These are phyloP conservation scores for Cydia splendana DNA, from an alignment of 1,140 invertebrate genomes.

Conservation along the genomic window DNA sequence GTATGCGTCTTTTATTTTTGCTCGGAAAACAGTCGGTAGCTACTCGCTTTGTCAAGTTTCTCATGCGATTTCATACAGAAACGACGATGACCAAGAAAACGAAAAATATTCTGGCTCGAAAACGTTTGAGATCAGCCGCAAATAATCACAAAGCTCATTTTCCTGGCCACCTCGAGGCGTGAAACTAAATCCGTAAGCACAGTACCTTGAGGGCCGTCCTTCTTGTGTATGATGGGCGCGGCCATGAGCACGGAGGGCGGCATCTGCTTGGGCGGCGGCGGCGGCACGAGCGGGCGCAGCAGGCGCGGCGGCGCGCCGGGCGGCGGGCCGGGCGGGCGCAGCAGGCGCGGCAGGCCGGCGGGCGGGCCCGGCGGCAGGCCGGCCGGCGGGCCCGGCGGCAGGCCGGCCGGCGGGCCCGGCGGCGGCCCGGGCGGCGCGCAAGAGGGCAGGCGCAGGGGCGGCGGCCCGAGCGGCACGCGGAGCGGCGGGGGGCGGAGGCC, in stretches of 20 bases:
- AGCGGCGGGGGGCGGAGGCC: slow-evolving; percentile 83
- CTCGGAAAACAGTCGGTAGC: too few relatives aligned
- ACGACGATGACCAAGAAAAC: too few relatives aligned
- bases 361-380: slow-evolving; percentile 81
- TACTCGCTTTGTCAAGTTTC: too few relatives aligned
- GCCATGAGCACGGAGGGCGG: slow-evolving; percentile 85
- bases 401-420: slow-evolving; percentile 59
- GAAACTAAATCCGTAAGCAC: background rate
- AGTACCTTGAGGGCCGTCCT: slow-evolving; percentile 79
- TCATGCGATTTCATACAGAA: too few relatives aligned
- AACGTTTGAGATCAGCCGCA: too few relatives aligned
- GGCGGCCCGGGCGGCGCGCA: slow-evolving; percentile 62
- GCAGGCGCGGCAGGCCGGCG: slow-evolving; percentile 81
- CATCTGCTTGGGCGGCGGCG: slow-evolving; percentile 84
- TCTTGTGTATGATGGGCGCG: slow-evolving; percentile 88
- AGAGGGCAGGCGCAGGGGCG: slow-evolving; percentile 61
- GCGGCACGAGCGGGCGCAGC: slow-evolving; percentile 75
- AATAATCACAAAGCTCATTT: too few relatives aligned
- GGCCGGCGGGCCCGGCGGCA: slow-evolving; percentile 77
- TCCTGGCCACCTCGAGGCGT: too few relatives aligned
- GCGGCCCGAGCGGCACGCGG: slow-evolving; percentile 65
- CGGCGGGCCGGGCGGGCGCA: slow-evolving; percentile 54
- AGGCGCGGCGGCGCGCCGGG: slow-evolving; percentile 81
- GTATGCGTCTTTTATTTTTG: too few relatives aligned
- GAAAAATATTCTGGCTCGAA: too few relatives aligned